Conservation (phyloP, 2,888 invertebrate species). For the Nymphalis c-album region DNA sequence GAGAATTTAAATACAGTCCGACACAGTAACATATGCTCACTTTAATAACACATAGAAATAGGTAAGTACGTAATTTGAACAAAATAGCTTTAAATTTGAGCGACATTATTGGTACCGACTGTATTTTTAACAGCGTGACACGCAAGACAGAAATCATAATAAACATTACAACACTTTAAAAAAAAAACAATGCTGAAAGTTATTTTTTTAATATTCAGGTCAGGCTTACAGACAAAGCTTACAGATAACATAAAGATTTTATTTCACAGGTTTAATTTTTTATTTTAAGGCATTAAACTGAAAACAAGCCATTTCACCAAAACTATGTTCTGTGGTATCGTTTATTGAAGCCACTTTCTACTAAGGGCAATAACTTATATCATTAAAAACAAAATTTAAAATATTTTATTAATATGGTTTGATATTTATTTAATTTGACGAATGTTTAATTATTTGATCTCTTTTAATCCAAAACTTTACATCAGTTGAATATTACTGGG, state of each 20-base stretch:
- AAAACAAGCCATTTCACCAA: not conserved
- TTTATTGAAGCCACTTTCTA: not conserved
- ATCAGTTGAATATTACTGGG: too few species aligned
- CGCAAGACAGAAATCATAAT: constrained; percentile 4
- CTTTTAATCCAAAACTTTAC: too few species aligned
- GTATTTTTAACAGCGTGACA: constrained; percentile 8
- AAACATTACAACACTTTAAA: not conserved
- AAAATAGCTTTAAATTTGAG: not conserved
- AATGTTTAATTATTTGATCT: too few species aligned
- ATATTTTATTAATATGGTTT: too few species aligned
- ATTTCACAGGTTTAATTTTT: not conserved
- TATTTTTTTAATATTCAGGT: too few species aligned
- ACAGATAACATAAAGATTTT: too few species aligned
- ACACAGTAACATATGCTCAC: not conserved
- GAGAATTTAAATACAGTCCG: constrained; percentile 14
- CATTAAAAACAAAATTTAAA: not conserved
- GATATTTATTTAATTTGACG: not conserved
- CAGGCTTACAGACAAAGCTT: too few species aligned
- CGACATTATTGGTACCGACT: constrained; percentile 5
- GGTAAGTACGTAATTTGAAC: too few species aligned
- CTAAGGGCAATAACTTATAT: not conserved
- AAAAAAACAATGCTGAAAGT: not conserved
- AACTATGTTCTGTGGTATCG: not conserved
- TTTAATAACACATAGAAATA: too few species aligned
- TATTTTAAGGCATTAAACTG: not conserved